These are phyloP conservation scores for Polypedilum vanderplanki DNA, from an alignment of 1,140 invertebrate species.

Conservation along the genomic window DNA sequence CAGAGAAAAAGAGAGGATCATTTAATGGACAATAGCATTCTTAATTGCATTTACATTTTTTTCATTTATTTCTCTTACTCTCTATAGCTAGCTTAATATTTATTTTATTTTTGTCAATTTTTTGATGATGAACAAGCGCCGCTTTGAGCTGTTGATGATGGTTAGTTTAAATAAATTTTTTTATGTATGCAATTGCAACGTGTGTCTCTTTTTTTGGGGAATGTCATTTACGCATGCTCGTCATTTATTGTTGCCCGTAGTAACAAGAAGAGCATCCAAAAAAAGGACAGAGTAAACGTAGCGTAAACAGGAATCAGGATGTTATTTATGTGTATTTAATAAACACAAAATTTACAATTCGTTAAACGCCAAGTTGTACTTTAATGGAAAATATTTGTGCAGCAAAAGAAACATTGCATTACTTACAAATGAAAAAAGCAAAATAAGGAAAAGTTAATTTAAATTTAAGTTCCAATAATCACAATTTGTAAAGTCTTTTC, in stretches of 20 bases:
- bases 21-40: slow-evolving; percentile 22
- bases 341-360: background rate
- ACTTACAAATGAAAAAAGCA: background rate
- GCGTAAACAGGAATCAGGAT: background rate
- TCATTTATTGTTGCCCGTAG: slow-evolving; percentile 3
- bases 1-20: background rate
- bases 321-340: slow-evolving; percentile 3
- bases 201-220: background rate
- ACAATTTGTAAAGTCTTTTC: background rate
- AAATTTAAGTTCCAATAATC: background rate
- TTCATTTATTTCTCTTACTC: too few relatives aligned
- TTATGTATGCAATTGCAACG: background rate
- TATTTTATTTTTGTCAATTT: too few relatives aligned
- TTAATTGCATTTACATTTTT: slow-evolving; percentile 27
- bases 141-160: too few relatives aligned
- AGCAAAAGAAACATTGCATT: background rate
- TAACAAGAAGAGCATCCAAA: background rate
- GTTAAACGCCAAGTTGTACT: background rate
- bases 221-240: background rate
- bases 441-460: slow-evolving; percentile 1
- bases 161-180: background rate
- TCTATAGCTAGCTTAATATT: too few relatives aligned
- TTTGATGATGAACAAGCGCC: too few relatives aligned
- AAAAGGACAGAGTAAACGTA: background rate
- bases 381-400: too few relatives aligned